Evolutionary conservation across 92 coral and sea anemone species (phyloP), one percentile per base, ranked within the genome.

Genomic region (Montipora capitata): DNA sequence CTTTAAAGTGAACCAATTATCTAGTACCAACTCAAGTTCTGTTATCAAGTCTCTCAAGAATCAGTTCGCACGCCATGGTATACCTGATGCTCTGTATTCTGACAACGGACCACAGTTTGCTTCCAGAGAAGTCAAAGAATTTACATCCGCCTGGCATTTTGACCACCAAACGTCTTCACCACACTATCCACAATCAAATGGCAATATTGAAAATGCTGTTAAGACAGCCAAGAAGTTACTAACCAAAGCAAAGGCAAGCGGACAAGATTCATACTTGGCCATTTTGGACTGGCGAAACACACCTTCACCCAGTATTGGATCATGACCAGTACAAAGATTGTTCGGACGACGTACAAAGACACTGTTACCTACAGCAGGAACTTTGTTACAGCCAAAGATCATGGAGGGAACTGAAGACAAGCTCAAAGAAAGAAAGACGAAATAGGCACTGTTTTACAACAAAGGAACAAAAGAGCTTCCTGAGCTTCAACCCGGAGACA

Each of bases 111-210:
- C 85, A 9, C 85, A 64, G 48, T 80, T 80, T 7, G 56, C 61
- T 7, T 64, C 61, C 8, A 43, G 61, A 18, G 18, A 67, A 10
- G 38, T 65, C 57, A 14, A 76, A 12, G 39, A 58, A 51, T 77
- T 77, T 77, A 74, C 74, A 43, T 16, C 72, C 9, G 42, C 12
- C 12, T 80, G 85, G 75, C 54, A 80, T 2, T 80, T 80, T 48
- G 57, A 74, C 11, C 75, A 49, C 63, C 43, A 44, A 18, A 80
- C 63, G 14, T 80, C 76, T 11, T 80, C 76, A 12, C 76, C 75
- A 11, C 27, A 66, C 48, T 80, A 80, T 48, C 74, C 74, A 5
- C 76, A 80, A n/a, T 63, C 85, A 64, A 80, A 80, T 63, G 85
- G 75, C 5, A 65, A 43, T 15, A 17, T 80, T 4, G 72, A 62